Evolutionary conservation across 2,888 invertebrate species (phyloP).

Genomic region (Junonia oenone): DNA sequence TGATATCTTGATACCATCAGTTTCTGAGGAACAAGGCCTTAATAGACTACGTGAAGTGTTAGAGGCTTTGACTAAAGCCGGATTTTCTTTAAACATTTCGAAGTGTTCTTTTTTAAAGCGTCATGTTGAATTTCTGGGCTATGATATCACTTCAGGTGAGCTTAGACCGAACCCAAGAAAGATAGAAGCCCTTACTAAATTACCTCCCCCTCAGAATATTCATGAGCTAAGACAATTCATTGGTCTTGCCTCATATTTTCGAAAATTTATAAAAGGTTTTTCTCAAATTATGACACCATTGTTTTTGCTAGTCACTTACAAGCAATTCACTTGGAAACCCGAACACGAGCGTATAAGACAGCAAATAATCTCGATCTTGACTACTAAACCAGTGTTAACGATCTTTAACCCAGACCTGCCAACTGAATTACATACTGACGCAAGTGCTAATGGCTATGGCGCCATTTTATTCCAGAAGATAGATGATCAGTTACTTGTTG

Average conservation of each 20-base stretch:
- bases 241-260: constrained; percentile 16
- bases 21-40: neutral
- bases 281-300: too few species aligned
- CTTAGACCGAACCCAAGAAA: constrained; percentile 31
- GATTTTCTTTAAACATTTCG: constrained; percentile 36
- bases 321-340: too few species aligned
- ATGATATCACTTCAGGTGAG: constrained; percentile 25
- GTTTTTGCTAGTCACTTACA: neutral
- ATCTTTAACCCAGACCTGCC: constrained; percentile 28
- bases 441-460: constrained; percentile 30
- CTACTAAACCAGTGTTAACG: constrained; percentile 22
- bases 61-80: too few species aligned
- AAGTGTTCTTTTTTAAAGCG: constrained; percentile 31
- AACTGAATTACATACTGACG: constrained; percentile 32
- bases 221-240: constrained; percentile 32
- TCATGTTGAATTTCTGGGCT: constrained; percentile 29
- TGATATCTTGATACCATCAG: neutral
- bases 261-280: neutral
- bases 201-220: constrained; percentile 26
- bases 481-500: constrained; percentile 6
- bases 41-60: too few species aligned
- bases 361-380: constrained; percentile 24
- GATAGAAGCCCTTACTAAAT: constrained; percentile 24
- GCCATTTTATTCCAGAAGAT: constrained; percentile 27
- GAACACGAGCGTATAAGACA: constrained; percentile 15